A percentile compares a stretch with the other conserved stretches of the same genome.
phyloP scores from a whole-genome alignment of 2,113 vertebrate species.

The Dromaius novaehollandiae region DNA sequence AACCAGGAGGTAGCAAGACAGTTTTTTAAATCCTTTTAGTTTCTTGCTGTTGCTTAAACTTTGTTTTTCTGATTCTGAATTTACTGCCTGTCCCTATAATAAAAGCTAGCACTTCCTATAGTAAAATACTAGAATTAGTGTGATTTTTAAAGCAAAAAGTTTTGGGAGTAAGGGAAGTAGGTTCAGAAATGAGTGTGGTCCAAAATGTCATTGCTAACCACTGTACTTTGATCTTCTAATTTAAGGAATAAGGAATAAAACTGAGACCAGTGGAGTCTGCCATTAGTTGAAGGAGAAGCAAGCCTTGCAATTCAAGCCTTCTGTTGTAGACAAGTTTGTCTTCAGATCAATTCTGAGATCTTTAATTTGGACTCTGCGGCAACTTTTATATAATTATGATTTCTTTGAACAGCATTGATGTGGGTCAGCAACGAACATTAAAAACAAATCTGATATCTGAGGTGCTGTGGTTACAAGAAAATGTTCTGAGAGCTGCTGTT shows the following conservation, averaged over 20 bases:
- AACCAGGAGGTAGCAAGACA: neutral
- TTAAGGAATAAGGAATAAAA: conserved; percentile 5
- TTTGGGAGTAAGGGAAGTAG: neutral
- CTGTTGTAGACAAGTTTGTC: conserved; percentile 54
- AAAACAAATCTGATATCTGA: conserved; percentile 42
- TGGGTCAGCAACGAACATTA: conserved; percentile 53
- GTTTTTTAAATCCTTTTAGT: neutral
- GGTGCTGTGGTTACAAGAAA: conserved; percentile 31
- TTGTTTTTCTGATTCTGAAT: conserved; percentile 12
- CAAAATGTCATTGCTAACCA: conserved; percentile 5
- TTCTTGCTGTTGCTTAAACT: neutral
- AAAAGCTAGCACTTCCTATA: neutral
- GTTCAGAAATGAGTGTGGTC: neutral
- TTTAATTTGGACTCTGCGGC: conserved; percentile 64
- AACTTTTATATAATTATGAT: conserved; percentile 61
- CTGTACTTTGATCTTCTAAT: conserved; percentile 18
- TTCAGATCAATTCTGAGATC: conserved; percentile 40
- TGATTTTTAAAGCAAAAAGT: neutral
- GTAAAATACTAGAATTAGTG: neutral
- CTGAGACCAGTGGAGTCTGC: neutral
- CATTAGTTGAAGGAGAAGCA: conserved; percentile 11
- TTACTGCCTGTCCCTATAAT: neutral
- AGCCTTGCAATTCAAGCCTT: conserved; percentile 23
- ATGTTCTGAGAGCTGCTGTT: neutral
- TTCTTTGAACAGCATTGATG: conserved; percentile 59